Percentiles rank a stretch among this genome's conserved stretches.
phyloP scores from a whole-genome alignment of 2,797 vertebrate genomes.

The Antennarius maculatus region DNA sequence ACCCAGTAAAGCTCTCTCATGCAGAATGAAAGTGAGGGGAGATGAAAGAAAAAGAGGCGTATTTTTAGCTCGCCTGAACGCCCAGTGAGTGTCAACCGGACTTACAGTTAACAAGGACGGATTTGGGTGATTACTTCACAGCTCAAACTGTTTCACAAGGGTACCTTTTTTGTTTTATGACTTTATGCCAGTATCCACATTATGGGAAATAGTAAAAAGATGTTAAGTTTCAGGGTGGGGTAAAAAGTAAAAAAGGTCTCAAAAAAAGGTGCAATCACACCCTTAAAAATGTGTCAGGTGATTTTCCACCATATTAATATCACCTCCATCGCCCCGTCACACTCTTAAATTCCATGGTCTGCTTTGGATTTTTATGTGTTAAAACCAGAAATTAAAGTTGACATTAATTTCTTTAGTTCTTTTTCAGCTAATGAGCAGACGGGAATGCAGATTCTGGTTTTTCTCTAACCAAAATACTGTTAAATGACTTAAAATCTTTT shows the following conservation, averaged over 20 bases:
- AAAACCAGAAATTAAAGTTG: slow-evolving; percentile 63
- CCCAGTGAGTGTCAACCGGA: slow-evolving; percentile 61
- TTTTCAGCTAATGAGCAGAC: slow-evolving; percentile 55
- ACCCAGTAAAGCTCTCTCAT: slow-evolving; percentile 73
- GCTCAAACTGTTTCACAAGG: slow-evolving; percentile 59
- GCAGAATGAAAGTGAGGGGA: slow-evolving; percentile 58
- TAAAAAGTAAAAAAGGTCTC: slow-evolving; percentile 33
- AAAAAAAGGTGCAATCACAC: slow-evolving; percentile 65
- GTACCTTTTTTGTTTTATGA: slow-evolving; percentile 64
- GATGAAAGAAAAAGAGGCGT: slow-evolving; percentile 69
- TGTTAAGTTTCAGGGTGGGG: slow-evolving; percentile 57
- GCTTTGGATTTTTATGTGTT: slow-evolving; percentile 49
- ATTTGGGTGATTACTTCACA: slow-evolving; percentile 68
- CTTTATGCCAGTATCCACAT: slow-evolving; percentile 55
- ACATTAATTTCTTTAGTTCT: slow-evolving; percentile 54
- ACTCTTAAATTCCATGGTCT: slow-evolving; percentile 40
- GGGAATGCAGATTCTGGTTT: slow-evolving; percentile 21
- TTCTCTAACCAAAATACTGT: slow-evolving; percentile 31
- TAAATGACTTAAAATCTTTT: slow-evolving; percentile 35
- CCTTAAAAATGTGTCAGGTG: slow-evolving; percentile 59
- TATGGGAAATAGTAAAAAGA: slow-evolving; percentile 72
- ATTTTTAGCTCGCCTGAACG: slow-evolving; percentile 69
- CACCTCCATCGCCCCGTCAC: slow-evolving; percentile 27
- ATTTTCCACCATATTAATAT: slow-evolving; percentile 57
- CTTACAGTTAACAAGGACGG: slow-evolving; percentile 58